Percentiles rank a stretch among this genome's conserved stretches.
Evolutionary conservation across 2,113 vertebrate genomes (phyloP).

Genomic region (Chitala chitala): DNA sequence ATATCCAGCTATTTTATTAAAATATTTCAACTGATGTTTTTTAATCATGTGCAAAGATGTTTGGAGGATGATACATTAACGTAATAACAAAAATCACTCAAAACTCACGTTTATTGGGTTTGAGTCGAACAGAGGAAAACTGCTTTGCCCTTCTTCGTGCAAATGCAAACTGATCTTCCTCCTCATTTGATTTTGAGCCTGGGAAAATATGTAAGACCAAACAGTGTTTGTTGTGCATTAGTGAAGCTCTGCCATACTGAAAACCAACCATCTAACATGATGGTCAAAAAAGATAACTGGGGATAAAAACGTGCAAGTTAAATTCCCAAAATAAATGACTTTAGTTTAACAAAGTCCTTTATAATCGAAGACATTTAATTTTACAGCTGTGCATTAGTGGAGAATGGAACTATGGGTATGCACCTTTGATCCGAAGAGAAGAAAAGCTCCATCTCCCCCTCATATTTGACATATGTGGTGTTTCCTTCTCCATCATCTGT

Average conservation of each 20-base stretch:
- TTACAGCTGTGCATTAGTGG: not conserved
- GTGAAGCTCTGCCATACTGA: no score
- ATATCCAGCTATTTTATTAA: no score
- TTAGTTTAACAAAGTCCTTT: not conserved
- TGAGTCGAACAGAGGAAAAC: not conserved
- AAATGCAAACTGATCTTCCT: not conserved
- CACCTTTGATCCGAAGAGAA: slow-evolving; percentile 16
- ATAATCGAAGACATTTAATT: no score
- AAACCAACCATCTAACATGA: no score
- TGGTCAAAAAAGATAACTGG: not conserved
- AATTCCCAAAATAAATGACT: not conserved
- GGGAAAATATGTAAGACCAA: not conserved
- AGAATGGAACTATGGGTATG: not conserved
- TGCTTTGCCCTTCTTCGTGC: not conserved
- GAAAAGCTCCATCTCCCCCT: not conserved
- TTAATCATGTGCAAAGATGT: no score
- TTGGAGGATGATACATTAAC: no score
- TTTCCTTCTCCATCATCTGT: slow-evolving; percentile 11
- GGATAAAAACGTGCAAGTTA: not conserved
- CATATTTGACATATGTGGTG: not conserved
- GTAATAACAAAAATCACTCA: not conserved
- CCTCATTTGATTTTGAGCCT: not conserved
- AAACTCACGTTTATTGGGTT: not conserved
- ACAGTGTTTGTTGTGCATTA: no score
- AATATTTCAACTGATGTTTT: no score